Evolutionary conservation across 1,140 invertebrate genomes (phyloP).

Genomic region (Nymphalis io): DNA sequence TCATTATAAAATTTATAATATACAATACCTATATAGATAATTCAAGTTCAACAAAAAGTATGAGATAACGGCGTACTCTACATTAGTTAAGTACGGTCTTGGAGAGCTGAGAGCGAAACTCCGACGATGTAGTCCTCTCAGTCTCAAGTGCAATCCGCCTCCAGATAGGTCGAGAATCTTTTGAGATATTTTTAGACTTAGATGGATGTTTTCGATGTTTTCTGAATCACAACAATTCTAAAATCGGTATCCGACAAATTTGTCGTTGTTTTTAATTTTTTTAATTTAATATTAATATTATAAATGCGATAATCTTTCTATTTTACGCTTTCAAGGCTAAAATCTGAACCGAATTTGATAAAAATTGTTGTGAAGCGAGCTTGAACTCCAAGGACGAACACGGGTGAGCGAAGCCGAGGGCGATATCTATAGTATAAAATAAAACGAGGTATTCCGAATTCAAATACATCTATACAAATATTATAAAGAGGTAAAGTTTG

Average conservation of each 20-base stretch:
- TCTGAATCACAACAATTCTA: not conserved
- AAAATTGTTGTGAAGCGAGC: too few species aligned
- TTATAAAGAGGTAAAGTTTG: too few species aligned
- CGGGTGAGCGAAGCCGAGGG: too few species aligned
- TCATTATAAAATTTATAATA: too few species aligned
- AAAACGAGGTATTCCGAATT: too few species aligned
- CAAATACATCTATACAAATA: too few species aligned
- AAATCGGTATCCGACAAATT: not conserved
- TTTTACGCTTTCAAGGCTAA: too few species aligned
- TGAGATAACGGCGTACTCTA: conserved; percentile 19
- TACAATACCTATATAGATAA: not conserved
- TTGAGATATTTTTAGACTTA: conserved; percentile 18
- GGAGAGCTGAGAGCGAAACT: conserved; percentile 19
- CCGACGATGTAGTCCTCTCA: conserved; percentile 12
- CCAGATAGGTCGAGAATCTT: conserved; percentile 17
- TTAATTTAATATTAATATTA: not conserved
- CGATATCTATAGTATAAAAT: too few species aligned
- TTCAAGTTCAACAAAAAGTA: conserved; percentile 6
- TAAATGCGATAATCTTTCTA: too few species aligned
- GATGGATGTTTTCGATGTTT: not conserved
- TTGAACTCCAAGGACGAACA: too few species aligned
- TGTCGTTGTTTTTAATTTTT: not conserved
- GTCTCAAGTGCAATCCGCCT: conserved; percentile 17
- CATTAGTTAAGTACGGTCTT: conserved; percentile 17
- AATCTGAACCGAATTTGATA: too few species aligned